Evolutionary conservation across 2,888 invertebrate species (phyloP), one percentile per base, ranked within the genome.

Genomic region (Baronia brevicornis): DNA sequence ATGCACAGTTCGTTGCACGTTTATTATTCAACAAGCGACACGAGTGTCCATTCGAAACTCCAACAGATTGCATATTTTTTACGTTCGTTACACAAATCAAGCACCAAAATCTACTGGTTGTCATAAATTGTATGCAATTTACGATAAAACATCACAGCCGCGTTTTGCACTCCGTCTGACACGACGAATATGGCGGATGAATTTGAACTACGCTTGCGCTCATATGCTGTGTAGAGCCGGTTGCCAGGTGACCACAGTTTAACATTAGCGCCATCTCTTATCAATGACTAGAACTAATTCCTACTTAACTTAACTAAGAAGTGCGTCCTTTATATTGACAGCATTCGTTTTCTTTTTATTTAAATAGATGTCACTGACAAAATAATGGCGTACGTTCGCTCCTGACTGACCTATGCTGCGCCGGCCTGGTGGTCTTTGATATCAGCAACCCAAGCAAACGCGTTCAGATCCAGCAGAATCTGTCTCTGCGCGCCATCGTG

Each of bases 161-260:
- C 66, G 64, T 79, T 74, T 74, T 74, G 77, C 78, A 79, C 71
- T 75, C 70, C 78, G 79, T 66, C 74, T 71, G 80, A 80, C 79
- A 78, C 80, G 79, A 79, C 79, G 78, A 84, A 84, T 79, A 84
- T 84, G 82, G 82, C 84, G 80, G 82, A 78, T 73, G 80, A 70
- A 71, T 79, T 79, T 66, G 67, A 78, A 84, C 82, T 82, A 82
- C 80, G 82, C 80, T 71, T 79, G 80, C 80, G 70, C 65, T 46
- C n/a, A n/a, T n/a, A n/a, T n/a, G 46, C 54, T 47, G 49, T 46
- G 49, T 48, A 31, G 37, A 30, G 36, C 60, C 58, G 63, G 52
- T 59, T 56, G 53, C 50, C 74, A 73, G 73, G 74, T 77, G 77
- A 63, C 69, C 69, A 70, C 64, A 65, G 51, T 41, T 34, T 45